Percentiles rank a stretch among this genome's conserved stretches.
phyloP scores from a whole-genome alignment of 2,113 vertebrate species.

The Macrotis lagotis region DNA sequence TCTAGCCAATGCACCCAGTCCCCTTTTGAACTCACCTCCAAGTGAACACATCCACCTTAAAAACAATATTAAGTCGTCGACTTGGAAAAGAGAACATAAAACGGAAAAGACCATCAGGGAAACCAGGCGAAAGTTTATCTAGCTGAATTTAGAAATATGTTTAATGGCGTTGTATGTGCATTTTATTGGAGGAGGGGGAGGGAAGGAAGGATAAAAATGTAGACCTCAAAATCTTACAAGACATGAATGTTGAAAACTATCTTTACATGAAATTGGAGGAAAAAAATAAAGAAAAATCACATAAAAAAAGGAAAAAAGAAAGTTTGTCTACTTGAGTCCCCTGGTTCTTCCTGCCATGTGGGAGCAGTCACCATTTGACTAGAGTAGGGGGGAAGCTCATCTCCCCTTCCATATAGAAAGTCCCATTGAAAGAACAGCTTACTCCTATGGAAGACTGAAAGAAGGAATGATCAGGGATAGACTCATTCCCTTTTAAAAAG shows the following conservation, averaged over 20 bases:
- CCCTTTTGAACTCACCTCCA: background rate
- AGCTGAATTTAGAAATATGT: no score
- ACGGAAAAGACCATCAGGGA: background rate
- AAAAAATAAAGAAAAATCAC: no score
- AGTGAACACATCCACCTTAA: background rate
- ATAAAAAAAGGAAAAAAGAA: no score
- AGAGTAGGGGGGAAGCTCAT: background rate
- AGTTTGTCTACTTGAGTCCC: no score
- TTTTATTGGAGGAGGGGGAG: no score
- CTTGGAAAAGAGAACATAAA: background rate
- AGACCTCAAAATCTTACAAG: no score
- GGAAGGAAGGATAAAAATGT: no score
- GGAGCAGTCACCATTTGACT: background rate
- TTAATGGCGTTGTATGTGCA: no score
- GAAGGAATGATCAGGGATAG: no score
- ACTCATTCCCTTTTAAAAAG: background rate
- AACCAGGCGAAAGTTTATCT: background rate
- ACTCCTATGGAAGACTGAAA: background rate
- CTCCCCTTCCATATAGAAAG: background rate
- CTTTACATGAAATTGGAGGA: no score
- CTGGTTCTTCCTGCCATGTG: background rate
- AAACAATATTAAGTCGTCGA: background rate
- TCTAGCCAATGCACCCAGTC: background rate
- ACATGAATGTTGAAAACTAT: no score
- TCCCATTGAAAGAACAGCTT: background rate